These are phyloP conservation scores for Drosophila pseudotakahashii DNA, from an alignment of 2,888 invertebrate species.

Conservation along the genomic window DNA sequence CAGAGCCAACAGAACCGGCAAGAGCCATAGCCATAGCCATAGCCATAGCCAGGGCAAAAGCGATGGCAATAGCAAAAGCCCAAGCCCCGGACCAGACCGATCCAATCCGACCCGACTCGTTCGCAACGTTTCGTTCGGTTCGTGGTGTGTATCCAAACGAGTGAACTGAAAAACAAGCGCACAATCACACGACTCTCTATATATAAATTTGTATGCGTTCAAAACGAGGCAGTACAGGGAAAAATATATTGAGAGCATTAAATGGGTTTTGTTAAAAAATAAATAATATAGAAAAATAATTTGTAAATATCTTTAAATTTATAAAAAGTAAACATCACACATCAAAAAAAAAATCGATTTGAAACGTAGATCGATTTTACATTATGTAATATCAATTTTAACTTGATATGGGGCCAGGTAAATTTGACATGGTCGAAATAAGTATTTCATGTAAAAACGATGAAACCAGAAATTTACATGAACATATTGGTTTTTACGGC, in stretches of 20 bases:
- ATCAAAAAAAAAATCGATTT: no score
- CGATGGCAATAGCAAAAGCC: conserved; percentile 31
- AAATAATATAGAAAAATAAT: neutral
- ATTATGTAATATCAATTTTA: no score
- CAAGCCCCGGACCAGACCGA: conserved; percentile 31
- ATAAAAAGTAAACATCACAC: no score
- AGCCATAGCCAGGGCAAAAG: conserved; percentile 18
- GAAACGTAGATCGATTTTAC: no score
- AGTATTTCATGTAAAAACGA: no score
- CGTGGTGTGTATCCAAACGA: conserved; percentile 59
- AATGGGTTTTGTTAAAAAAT: neutral
- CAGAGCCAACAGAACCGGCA: conserved; percentile 6
- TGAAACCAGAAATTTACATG: no score
- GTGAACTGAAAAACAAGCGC: conserved; percentile 59
- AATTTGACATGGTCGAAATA: no score
- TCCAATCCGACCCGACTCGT: conserved; percentile 37
- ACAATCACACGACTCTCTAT: conserved; percentile 37
- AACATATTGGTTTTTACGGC: no score
- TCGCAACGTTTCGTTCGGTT: conserved; percentile 35
- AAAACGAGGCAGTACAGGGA: conserved; percentile 18
- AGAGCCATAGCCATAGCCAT: conserved; percentile 12
- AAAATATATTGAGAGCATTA: neutral
- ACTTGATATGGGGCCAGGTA: no score
- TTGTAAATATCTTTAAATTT: neutral
- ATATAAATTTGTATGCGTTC: conserved; percentile 38